Base-by-base conservation (phyloP, 2,888 invertebrate genomes). In the Dioctria linearis region DNA sequence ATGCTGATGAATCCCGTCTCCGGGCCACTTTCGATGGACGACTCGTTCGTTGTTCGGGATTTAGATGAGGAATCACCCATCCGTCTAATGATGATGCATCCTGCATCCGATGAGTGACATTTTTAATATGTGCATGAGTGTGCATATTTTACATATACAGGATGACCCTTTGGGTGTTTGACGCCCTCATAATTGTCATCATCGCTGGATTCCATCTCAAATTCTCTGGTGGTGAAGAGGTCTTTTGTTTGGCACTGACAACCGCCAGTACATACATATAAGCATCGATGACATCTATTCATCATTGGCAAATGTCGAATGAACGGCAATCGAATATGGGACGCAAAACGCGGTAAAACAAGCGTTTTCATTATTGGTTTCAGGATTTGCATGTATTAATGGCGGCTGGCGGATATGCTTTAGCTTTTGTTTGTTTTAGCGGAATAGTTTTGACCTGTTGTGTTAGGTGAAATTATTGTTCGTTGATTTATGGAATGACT, bases 91-190 rank as follows among this genome's bases (percentile, higher is more conserved):
- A 63, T 75, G 75, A 61, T 76, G 76, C 76, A 76, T 76, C 49
- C 61, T 76, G 46, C 76, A 46, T 43, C 61, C 43, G 61, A 63
- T 63, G 61, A 61, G 76, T 76, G 76, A 63, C 76, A 61, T 76
- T 76, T 76, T 76, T 63, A 76, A 76, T 76, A 76, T 76, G 63
- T 76, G 76, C 76, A 76, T 75, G 73, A 75, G 73, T 59, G 73
- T 75, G 73, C 73, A 75, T 76, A 76, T 76, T 76, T 76, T 46
- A n/a, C 46, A 42, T 49, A n/a, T n/a, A n/a, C n/a, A 63, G 73
- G 57, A 25, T 63, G 63, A 63, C 63, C 63, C 76, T 43, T 37
- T 46, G 46, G 61, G 63, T 63, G 63, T 76, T 39, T 61, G 63
- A 13, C 49, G 63, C 76, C 63, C 73, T 63, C 76, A 76, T 76